Percentiles rank a stretch among this genome's conserved stretches.
phyloP scores from a whole-genome alignment of 2,113 vertebrate species.

The Marcusenius ussheri region DNA sequence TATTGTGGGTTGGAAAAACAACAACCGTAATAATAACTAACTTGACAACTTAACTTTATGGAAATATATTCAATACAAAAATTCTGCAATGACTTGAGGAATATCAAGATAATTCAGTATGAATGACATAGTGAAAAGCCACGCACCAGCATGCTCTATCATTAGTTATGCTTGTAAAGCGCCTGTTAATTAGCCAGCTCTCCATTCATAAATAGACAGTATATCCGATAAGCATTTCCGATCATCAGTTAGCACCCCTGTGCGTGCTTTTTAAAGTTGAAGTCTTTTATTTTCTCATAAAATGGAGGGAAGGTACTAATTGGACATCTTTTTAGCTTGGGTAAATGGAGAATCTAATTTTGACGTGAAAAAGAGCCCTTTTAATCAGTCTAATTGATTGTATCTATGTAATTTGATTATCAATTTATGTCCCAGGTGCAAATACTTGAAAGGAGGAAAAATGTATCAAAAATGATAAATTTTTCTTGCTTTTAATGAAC shows the following conservation, averaged over 20 bases:
- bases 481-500: background rate
- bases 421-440: slow-evolving; percentile 7
- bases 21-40: background rate
- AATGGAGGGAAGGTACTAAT: slow-evolving; percentile 6
- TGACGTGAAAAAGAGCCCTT: background rate
- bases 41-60: background rate
- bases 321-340: background rate
- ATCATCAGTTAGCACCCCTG: background rate
- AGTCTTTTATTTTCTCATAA: background rate
- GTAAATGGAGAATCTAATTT: background rate
- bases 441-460: slow-evolving; percentile 10
- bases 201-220: background rate
- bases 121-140: background rate
- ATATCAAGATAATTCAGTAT: background rate
- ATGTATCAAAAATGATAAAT: background rate
- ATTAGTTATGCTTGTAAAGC: background rate
- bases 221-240: slow-evolving; percentile 7
- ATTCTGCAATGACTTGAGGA: background rate
- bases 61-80: background rate
- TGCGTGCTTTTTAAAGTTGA: background rate
- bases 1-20: background rate
- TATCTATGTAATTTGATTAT: background rate
- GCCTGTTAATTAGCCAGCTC: background rate
- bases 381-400: background rate
- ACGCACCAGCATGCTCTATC: background rate